These are phyloP conservation scores for Aurelia aurita complex sp. Pacific DNA, from an alignment of 30 jellyfish, hydroid and myxozoan genomes.

Conservation along the genomic window DNA sequence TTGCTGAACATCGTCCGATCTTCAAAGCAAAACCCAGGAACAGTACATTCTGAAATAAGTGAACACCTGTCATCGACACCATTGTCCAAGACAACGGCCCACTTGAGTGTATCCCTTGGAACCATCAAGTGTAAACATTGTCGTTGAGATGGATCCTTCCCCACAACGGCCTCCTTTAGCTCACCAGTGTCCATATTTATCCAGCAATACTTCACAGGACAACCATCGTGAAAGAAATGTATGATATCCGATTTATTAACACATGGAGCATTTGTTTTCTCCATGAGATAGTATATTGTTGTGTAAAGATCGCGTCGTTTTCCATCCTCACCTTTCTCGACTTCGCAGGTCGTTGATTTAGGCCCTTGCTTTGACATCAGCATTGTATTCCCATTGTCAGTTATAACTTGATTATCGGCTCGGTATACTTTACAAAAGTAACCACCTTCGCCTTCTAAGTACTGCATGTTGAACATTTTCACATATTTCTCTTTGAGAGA, in stretches of 20 bases:
- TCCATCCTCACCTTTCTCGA: not conserved
- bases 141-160: constrained; percentile 17
- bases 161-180: constrained; percentile 28
- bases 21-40: constrained; percentile 46
- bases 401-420: constrained; percentile 11
- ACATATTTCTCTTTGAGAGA: constrained; percentile 44
- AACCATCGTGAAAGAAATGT: constrained; percentile 48
- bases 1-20: constrained; percentile 29
- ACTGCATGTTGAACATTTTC: constrained; percentile 29
- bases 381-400: constrained; percentile 12
- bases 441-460: constrained; percentile 58
- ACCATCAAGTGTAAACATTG: constrained; percentile 40
- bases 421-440: constrained; percentile 27
- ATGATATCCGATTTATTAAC: constrained; percentile 31
- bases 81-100: constrained; percentile 55
- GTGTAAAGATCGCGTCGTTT: constrained; percentile 30
- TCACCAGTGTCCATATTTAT: constrained; percentile 17
- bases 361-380: not conserved
- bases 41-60: constrained; percentile 36
- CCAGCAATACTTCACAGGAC: constrained; percentile 55
- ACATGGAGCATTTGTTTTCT: constrained; percentile 16
- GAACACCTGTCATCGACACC: constrained; percentile 27
- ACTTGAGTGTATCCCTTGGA: constrained; percentile 36
- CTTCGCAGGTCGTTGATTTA: not conserved
- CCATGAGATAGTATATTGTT: constrained; percentile 51